Evolutionary conservation across 2,888 invertebrate species (phyloP).

Genomic region (Heteromyza rotundicornis): DNA sequence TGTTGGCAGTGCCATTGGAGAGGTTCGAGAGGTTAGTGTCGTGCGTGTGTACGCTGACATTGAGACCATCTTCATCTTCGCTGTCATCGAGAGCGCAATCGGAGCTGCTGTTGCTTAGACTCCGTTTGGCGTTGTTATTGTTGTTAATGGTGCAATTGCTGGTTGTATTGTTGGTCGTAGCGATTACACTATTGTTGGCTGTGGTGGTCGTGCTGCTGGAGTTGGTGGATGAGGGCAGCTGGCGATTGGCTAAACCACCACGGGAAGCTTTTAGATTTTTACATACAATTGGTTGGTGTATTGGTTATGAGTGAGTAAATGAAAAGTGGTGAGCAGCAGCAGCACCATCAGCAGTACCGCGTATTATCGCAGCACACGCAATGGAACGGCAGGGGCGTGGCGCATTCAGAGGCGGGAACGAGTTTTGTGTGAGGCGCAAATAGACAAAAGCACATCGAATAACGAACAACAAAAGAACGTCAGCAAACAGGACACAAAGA

Average conservation of each 20-base stretch:
- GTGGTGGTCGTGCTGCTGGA: conserved; percentile 30
- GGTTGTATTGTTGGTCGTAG: conserved; percentile 28
- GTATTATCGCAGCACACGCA: background rate
- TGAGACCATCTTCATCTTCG: conserved; percentile 47
- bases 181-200: conserved; percentile 1
- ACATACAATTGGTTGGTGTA: conserved; percentile 23
- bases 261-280: conserved; percentile 68
- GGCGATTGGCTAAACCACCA: conserved; percentile 76
- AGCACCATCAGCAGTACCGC: background rate
- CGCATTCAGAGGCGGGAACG: conserved; percentile 2
- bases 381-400: conserved; percentile 7
- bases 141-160: conserved; percentile 31
- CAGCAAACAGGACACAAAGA: conserved; percentile 37
- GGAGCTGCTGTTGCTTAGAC: conserved; percentile 64
- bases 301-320: background rate
- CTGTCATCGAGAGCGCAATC: conserved; percentile 56
- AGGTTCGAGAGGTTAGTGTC: conserved; percentile 49
- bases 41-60: conserved; percentile 27
- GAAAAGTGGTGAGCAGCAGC: conserved; percentile 4
- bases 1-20: conserved; percentile 63
- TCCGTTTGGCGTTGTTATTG: conserved; percentile 61
- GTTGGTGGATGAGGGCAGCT: conserved; percentile 65
- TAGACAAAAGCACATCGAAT: conserved; percentile 31
- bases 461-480: conserved; percentile 33
- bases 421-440: conserved; percentile 9